Conservation (phyloP, 2,797 vertebrate species). For the Xiphophorus birchmanni region DNA sequence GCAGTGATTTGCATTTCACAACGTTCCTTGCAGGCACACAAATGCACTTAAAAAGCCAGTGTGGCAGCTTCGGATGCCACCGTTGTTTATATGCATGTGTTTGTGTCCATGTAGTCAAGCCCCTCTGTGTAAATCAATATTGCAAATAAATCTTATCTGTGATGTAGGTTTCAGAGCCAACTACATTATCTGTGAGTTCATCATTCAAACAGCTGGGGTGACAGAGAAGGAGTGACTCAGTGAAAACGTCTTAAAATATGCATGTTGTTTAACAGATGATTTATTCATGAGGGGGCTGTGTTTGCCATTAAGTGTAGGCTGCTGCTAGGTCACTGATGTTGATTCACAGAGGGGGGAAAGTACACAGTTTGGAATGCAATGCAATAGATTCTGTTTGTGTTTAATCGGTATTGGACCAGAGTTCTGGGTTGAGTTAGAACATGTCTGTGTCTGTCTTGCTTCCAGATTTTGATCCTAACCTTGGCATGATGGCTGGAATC, state of each 20-base stretch:
- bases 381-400: constrained; percentile 18
- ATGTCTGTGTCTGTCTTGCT: constrained; percentile 28
- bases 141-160: constrained; percentile 56
- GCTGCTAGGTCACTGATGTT: constrained; percentile 51
- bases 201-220: constrained; percentile 57
- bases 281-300: constrained; percentile 64
- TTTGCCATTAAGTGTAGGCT: constrained; percentile 55
- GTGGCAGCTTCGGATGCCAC: constrained; percentile 6
- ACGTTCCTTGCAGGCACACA: constrained; percentile 29
- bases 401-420: constrained; percentile 19
- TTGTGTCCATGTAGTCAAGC: constrained; percentile 19
- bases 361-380: constrained; percentile 31
- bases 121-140: constrained; percentile 47
- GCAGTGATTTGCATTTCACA: constrained; percentile 75
- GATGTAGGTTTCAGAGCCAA: constrained; percentile 18
- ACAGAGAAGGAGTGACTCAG: constrained; percentile 44
- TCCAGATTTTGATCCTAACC: constrained; percentile 91
- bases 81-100: constrained; percentile 4
- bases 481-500: constrained; percentile 94
- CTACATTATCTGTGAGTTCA: constrained; percentile 45
- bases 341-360: constrained; percentile 34
- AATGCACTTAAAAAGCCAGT: constrained; percentile 18
- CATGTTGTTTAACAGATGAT: constrained; percentile 68
- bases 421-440: neutral
- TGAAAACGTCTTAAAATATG: constrained; percentile 71